These are phyloP conservation scores for Coenonympha glycerion DNA, from an alignment of 2,888 invertebrate genomes.

Conservation along the genomic window DNA sequence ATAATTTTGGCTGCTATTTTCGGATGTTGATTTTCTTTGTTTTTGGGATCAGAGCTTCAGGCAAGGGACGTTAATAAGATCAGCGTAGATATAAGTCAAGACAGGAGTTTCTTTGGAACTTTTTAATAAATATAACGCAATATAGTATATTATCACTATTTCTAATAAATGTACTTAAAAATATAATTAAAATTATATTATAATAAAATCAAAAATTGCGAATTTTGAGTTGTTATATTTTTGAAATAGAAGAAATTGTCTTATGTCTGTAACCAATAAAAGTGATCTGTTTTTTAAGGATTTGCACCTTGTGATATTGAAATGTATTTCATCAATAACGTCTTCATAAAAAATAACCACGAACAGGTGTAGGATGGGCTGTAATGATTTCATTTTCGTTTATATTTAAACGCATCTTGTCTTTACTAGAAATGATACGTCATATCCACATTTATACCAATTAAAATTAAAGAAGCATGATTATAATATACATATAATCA, in stretches of 20 bases:
- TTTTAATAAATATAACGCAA: not conserved
- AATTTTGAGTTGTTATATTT: not conserved
- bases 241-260: not conserved
- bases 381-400: slow-evolving; percentile 16
- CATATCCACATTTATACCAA: not conserved
- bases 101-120: not conserved
- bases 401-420: not conserved
- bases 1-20: slow-evolving; percentile 63
- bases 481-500: no score
- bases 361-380: slow-evolving; percentile 48
- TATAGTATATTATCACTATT: no score
- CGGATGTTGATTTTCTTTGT: slow-evolving; percentile 61
- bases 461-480: no score
- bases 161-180: no score
- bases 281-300: slow-evolving; percentile 1
- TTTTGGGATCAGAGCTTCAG: slow-evolving; percentile 49
- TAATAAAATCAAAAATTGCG: not conserved
- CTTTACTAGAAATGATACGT: not conserved
- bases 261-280: slow-evolving; percentile 1
- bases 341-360: slow-evolving; percentile 49
- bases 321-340: slow-evolving; percentile 40
- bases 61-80: slow-evolving; percentile 55
- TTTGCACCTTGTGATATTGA: slow-evolving; percentile 59
- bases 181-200: no score
- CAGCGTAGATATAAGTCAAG: slow-evolving; percentile 10